Base-by-base conservation (phyloP, 2,888 invertebrate species). In the Schizaphis graminum region DNA sequence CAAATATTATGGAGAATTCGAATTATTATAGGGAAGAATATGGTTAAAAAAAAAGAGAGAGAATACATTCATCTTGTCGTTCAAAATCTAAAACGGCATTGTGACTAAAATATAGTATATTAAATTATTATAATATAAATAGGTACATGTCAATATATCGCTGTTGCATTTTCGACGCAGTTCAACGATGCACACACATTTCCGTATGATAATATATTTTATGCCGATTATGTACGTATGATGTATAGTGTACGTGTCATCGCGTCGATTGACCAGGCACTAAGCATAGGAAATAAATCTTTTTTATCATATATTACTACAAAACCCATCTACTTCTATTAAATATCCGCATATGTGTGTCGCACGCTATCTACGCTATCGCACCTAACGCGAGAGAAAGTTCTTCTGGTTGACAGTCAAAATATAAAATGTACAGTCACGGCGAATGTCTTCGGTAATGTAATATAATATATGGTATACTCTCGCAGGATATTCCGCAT, bases 121-220 rank as follows among this genome's bases (percentile, higher is more conserved):
- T 13, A 5, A 61, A 28, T 61, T 28, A 61, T 61, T 28, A 61
- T 1, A 28, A 61, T 61, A 61, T 28, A 28, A 61, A 0, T 61
- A 28, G 8, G 10, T 28, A 28, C 26, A 61, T 8, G 28, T 10
- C 53, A 53, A 53, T 53, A 53, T 53, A 16, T 16, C 21, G 3
- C 16, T 10, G 2, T 61, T 61, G 26, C 3, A 61, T 61, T 28
- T 7, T 61, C 3, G 0, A 61, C 28, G 2, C 28, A 61, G n/a
- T n/a, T 28, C 1, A 3, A 0, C 4, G 13, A 3, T 28, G n/a
- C 13, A n/a, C n/a, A n/a, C 28, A n/a, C 16, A n/a, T n/a, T 3
- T 3, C 4, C n/a, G n/a, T 13, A n/a, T 16, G 4, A n/a, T 16
- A n/a, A n/a, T n/a, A n/a, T 67, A 67, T n/a, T 67, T n/a, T n/a